These are phyloP conservation scores for Petrocephalus schoutedeni DNA, from an alignment of 2,797 vertebrate genomes.

Conservation along the genomic window DNA sequence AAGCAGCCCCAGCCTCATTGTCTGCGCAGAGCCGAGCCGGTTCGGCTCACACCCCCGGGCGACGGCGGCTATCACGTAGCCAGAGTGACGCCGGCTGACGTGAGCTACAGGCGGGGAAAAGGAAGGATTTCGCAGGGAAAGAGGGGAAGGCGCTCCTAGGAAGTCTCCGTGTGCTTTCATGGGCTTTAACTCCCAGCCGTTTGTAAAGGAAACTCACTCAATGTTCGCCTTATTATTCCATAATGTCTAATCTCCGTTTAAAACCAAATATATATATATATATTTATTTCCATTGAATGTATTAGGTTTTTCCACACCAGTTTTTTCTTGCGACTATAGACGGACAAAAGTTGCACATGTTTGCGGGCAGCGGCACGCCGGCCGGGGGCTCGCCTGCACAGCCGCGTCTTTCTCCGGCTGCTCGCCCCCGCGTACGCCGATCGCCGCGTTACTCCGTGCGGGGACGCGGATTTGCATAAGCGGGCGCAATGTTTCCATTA, in stretches of 20 bases:
- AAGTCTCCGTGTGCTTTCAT: background rate
- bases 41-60: constrained; percentile 22
- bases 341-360: background rate
- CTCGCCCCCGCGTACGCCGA: background rate
- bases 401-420: background rate
- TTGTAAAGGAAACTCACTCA: background rate
- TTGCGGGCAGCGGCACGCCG: background rate
- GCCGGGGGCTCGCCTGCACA: background rate
- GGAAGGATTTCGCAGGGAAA: constrained; percentile 8
- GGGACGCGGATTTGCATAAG: background rate
- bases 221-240: background rate
- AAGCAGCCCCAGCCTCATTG: constrained; percentile 20
- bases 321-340: background rate
- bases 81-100: constrained; percentile 32
- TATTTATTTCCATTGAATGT: background rate
- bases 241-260: background rate
- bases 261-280: background rate
- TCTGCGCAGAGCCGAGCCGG: constrained; percentile 27
- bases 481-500: background rate
- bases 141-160: background rate
- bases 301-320: background rate
- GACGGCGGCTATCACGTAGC: constrained; percentile 19
- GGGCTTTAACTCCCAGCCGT: background rate
- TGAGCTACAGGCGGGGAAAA: constrained; percentile 27
- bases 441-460: background rate